phyloP scores from a whole-genome alignment of 2,797 vertebrate species.

The Hippopotamyrus pictus region DNA sequence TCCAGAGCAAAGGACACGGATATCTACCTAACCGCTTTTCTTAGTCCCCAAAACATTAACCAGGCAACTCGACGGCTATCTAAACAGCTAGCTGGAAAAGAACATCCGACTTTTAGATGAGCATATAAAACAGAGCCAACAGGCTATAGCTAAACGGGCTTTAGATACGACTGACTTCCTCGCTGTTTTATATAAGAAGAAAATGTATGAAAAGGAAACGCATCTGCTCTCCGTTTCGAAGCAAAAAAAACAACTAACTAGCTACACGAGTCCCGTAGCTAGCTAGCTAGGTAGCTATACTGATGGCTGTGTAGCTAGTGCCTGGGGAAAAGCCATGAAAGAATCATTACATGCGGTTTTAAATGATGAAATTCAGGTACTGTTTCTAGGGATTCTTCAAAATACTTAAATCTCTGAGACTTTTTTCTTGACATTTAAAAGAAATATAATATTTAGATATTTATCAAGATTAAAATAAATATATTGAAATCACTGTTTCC shows the following conservation, averaged over 20 bases:
- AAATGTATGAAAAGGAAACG: neutral
- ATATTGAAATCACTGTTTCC: neutral
- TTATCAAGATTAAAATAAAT: constrained; percentile 11
- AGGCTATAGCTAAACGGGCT: neutral
- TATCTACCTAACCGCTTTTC: constrained; percentile 38
- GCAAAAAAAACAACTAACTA: constrained; percentile 1
- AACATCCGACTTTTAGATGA: neutral
- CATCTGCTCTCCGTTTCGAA: neutral
- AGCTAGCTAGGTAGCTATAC: constrained; percentile 11
- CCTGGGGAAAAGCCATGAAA: constrained; percentile 42
- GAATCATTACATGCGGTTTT: constrained; percentile 41
- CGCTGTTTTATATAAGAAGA: neutral
- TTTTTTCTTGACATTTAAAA: constrained; percentile 18
- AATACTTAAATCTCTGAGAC: neutral
- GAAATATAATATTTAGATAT: neutral
- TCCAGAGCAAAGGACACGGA: constrained; percentile 29
- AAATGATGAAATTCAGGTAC: constrained; percentile 40
- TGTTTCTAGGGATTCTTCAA: constrained; percentile 35
- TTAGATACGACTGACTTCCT: neutral
- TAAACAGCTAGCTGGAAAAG: neutral
- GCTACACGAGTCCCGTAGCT: neutral
- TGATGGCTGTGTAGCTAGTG: neutral
- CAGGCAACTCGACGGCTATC: neutral
- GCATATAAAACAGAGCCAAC: neutral
- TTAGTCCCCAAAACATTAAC: neutral